Evolutionary conservation across 2,797 vertebrate genomes (phyloP).

Genomic region (Sebastes reedi): DNA sequence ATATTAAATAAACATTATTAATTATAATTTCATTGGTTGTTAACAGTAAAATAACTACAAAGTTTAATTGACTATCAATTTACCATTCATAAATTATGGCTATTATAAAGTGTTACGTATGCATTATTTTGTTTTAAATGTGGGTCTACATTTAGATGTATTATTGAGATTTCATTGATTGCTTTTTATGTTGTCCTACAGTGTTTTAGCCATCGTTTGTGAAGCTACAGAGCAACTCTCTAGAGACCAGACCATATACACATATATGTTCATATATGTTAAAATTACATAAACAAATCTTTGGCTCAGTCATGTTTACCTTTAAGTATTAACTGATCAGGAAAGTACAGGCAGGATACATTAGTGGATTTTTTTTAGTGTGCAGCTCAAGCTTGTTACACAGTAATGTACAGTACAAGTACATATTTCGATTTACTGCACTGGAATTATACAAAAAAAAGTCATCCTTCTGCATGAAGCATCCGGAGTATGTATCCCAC

Average conservation of each 20-base stretch:
- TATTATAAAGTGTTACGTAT: background rate
- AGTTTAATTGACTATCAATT: too few species aligned
- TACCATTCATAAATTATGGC: too few species aligned
- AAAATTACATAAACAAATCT: background rate
- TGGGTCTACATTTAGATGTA: background rate
- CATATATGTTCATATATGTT: background rate
- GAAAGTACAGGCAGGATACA: background rate
- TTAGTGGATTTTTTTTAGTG: background rate
- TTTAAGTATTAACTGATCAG: background rate
- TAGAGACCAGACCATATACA: background rate
- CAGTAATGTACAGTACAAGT: too few species aligned
- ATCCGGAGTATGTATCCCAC: constrained; percentile 1
- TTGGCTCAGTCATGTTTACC: background rate
- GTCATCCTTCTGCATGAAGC: background rate
- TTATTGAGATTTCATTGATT: background rate
- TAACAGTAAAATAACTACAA: too few species aligned
- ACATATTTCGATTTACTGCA: background rate
- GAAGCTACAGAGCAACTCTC: background rate
- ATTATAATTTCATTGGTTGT: too few species aligned
- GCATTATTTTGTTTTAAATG: background rate
- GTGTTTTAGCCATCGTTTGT: background rate
- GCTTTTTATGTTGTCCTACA: background rate
- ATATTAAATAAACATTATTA: rapidly evolving
- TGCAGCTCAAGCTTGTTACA: background rate
- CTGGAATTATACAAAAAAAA: background rate